These are phyloP conservation scores for Nilaparvata lugens DNA, from an alignment of 1,140 invertebrate genomes.

Conservation along the genomic window DNA sequence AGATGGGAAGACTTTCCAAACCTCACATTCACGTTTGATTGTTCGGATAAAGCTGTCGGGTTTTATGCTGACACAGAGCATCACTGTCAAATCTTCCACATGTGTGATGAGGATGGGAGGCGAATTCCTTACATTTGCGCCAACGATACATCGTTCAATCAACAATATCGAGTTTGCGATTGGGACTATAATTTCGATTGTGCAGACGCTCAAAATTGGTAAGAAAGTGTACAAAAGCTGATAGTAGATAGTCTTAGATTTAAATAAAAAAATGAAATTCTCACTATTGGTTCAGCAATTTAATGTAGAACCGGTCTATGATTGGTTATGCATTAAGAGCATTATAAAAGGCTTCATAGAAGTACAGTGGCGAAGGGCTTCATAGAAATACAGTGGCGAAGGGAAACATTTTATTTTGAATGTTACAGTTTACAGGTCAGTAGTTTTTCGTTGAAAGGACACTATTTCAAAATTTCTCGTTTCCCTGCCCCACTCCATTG, in stretches of 20 bases:
- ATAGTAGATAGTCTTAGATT: too few relatives aligned
- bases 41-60: constrained; percentile 43
- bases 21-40: constrained; percentile 50
- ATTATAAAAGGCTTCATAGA: background rate
- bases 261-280: too few relatives aligned
- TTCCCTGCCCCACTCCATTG: too few relatives aligned
- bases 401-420: too few relatives aligned
- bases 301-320: too few relatives aligned
- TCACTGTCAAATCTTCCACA: constrained; percentile 54
- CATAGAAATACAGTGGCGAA: too few relatives aligned
- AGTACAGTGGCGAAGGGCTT: too few relatives aligned
- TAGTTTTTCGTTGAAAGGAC: too few relatives aligned
- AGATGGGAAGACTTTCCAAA: constrained; percentile 52
- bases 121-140: constrained; percentile 50
- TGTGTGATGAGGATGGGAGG: constrained; percentile 51
- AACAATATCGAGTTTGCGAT: constrained; percentile 50
- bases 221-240: constrained; percentile 22
- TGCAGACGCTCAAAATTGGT: constrained; percentile 42
- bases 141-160: constrained; percentile 50
- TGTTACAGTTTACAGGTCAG: too few relatives aligned
- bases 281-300: too few relatives aligned
- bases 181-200: constrained; percentile 52
- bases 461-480: too few relatives aligned
- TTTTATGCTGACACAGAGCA: constrained; percentile 54
- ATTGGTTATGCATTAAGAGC: background rate